These are phyloP conservation scores for Anarhynchus alexandrinus DNA, from an alignment of 2,113 vertebrate species.

Conservation along the genomic window DNA sequence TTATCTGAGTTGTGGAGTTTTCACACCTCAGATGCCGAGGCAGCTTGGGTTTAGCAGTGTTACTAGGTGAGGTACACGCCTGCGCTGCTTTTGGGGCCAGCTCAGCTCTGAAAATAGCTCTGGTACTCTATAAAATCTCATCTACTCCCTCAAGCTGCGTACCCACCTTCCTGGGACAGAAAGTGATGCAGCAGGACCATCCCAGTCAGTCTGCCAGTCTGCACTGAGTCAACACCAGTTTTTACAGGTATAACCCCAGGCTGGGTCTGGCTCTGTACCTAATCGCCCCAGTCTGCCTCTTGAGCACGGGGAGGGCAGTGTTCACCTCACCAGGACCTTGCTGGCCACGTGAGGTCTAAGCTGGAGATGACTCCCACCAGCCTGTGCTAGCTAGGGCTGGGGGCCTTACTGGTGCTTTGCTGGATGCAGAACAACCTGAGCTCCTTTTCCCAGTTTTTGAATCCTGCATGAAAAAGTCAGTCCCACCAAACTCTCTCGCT, in stretches of 20 bases:
- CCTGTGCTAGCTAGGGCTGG: background rate
- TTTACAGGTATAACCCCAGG: background rate
- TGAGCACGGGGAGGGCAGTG: accelerated
- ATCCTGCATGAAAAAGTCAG: background rate
- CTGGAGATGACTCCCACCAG: background rate
- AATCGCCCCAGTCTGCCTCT: background rate
- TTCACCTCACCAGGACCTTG: accelerated
- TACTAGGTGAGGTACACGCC: constrained; percentile 15
- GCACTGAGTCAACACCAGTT: background rate
- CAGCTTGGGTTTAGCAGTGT: constrained; percentile 36
- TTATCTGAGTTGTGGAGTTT: background rate
- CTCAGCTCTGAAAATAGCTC: constrained; percentile 25
- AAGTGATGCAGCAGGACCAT: background rate
- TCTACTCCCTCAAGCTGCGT: background rate
- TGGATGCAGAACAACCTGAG: background rate
- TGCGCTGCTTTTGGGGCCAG: background rate
- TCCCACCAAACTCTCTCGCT: background rate
- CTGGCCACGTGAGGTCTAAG: background rate
- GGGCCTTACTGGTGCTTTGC: background rate
- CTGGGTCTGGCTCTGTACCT: background rate
- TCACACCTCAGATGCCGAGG: background rate
- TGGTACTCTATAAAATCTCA: background rate
- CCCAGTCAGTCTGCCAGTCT: background rate
- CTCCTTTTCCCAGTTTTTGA: background rate
- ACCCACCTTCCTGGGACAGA: background rate